Evolutionary conservation across 64 coral and sea anemone genomes (phyloP), one percentile per base, ranked within the genome.

Genomic region (Porites australiensis): DNA sequence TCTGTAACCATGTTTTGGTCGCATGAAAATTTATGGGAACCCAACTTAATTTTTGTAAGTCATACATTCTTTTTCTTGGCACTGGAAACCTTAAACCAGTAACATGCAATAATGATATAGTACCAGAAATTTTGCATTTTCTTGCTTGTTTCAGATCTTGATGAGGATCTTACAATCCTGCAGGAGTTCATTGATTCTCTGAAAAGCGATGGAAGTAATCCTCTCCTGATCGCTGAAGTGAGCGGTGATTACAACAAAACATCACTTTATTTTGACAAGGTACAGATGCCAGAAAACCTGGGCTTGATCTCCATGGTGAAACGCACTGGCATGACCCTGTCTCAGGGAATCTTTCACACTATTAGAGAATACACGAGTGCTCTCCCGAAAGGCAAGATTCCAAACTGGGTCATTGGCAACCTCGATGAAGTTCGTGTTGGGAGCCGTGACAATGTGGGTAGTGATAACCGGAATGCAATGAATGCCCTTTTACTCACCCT

Each of bases 401-500:
- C 59, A 8, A 97, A 86, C 69, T 97, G 91, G 91, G 50, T 88
- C 8, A 75, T 87, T 44, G 91, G 91, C 67, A 43, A 59, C 7
- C 48, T 48, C 50, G 49, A 75, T 13, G 43, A 16, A 11, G 13
- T 0, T 7, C 77, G 88, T 58, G 83, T 97, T 69, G 92, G 64
- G 10, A 53, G 23, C 45, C 81, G 92, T 11, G 62, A 11, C 18
- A 16, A 5, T 16, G 4, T 94, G 59, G 69, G 91, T 18, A 18
- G 43, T 2, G 23, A 66, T 3, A 14, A 89, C 13, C 51, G 90
- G 57, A 44, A 94, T 94, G 88, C 95, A 0, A 83, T 97, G 68
- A 97, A 97, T 88, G 92, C 89, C 51, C 83, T 97, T 68, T 47
- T 87, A 5, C 48, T 97, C 23, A 97, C 95, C 12, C 76, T 97